Percentiles rank a stretch among this genome's conserved stretches.
These are phyloP conservation scores for Leptogaster cylindrica DNA, from an alignment of 2,888 invertebrate genomes.

Conservation along the genomic window DNA sequence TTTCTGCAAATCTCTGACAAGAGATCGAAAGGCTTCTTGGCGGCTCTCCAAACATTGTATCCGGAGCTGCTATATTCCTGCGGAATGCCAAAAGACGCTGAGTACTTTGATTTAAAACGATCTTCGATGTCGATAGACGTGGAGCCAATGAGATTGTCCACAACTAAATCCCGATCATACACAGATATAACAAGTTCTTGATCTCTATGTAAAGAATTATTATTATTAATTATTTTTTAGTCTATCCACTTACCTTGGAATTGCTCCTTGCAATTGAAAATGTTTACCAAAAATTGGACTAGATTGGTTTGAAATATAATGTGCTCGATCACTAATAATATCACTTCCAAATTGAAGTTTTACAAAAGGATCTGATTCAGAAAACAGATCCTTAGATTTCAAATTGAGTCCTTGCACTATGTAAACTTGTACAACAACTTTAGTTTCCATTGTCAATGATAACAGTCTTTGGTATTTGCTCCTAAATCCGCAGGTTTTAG, in stretches of 20 bases:
- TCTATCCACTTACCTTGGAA: conserved; percentile 52
- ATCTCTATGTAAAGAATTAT: conserved; percentile 68
- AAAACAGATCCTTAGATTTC: conserved; percentile 72
- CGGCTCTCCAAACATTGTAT: conserved; percentile 80
- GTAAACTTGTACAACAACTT: conserved; percentile 72
- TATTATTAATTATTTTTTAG: background rate
- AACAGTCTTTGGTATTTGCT: conserved; percentile 24
- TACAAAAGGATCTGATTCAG: conserved; percentile 81
- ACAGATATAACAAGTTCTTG: conserved; percentile 75
- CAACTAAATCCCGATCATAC: conserved; percentile 76
- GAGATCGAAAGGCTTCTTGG: conserved; percentile 73
- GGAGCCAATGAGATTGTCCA: conserved; percentile 82
- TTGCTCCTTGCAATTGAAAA: conserved; percentile 58
- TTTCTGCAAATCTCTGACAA: conserved; percentile 73
- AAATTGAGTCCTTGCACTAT: conserved; percentile 75
- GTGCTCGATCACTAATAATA: conserved; percentile 70
- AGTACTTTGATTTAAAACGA: conserved; percentile 79
- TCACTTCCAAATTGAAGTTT: conserved; percentile 72
- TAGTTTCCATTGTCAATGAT: conserved; percentile 48
- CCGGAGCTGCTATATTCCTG: conserved; percentile 71
- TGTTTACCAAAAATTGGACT: conserved; percentile 86
- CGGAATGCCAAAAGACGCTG: conserved; percentile 79
- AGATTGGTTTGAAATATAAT: conserved; percentile 73
- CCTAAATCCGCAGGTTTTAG: conserved; percentile 19
- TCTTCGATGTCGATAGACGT: conserved; percentile 88